Conservation (phyloP, 64 coral and sea anemone genomes). For the Cladopsammia gracilis region DNA sequence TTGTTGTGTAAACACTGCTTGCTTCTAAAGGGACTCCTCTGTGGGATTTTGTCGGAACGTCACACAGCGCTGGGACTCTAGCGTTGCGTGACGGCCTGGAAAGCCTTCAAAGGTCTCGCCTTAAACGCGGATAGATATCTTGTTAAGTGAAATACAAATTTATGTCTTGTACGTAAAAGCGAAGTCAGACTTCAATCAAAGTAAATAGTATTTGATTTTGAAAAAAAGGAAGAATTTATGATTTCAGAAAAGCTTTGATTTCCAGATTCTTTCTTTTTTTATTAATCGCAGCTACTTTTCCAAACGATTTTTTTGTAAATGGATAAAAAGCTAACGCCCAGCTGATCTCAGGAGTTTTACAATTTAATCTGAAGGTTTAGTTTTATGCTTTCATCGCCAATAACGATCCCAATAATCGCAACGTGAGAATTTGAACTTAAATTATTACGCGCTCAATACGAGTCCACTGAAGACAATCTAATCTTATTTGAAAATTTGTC, state of each 20-base stretch:
- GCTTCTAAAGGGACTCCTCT: background rate
- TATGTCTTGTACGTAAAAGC: conserved; percentile 25
- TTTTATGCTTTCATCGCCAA: background rate
- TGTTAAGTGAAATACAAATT: background rate
- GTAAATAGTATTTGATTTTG: conserved; percentile 45
- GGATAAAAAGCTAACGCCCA: background rate
- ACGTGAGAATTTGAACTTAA: background rate
- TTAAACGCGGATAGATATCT: background rate
- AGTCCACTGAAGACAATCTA: too few relatives aligned
- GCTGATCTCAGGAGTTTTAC: background rate
- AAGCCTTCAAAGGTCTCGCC: background rate
- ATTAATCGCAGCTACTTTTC: conserved; percentile 8
- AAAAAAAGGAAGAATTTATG: conserved; percentile 7
- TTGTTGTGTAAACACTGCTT: background rate
- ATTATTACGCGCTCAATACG: background rate
- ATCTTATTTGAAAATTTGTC: too few relatives aligned
- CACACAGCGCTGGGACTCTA: background rate
- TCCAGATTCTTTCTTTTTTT: background rate
- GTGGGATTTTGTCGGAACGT: background rate
- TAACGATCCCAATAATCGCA: too few relatives aligned
- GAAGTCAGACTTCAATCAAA: conserved; percentile 49
- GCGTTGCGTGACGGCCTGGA: background rate
- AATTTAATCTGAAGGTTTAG: background rate
- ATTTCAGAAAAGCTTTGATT: background rate
- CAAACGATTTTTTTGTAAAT: background rate